Evolutionary conservation across 2,888 invertebrate genomes (phyloP).

Genomic region (Salpingus planirostris): DNA sequence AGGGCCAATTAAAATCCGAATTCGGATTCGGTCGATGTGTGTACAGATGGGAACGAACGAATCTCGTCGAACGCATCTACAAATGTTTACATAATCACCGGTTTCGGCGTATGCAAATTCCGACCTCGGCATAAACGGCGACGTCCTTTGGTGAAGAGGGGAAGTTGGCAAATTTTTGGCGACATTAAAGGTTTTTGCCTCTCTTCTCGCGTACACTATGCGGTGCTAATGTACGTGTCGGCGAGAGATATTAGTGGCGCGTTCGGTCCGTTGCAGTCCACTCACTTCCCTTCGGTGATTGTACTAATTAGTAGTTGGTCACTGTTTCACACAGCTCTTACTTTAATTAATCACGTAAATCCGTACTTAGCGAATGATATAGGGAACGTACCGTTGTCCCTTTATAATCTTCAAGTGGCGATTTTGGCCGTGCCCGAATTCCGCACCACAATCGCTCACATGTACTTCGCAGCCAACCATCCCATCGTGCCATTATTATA

Average conservation of each 20-base stretch:
- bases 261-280: slow-evolving; percentile 14
- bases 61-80: too few species aligned
- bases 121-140: too few species aligned
- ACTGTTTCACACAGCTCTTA: slow-evolving; percentile 18
- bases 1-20: too few species aligned
- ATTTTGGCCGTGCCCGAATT: too few species aligned
- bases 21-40: too few species aligned
- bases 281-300: slow-evolving; percentile 16
- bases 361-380: slow-evolving; percentile 15
- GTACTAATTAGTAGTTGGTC: slow-evolving; percentile 22
- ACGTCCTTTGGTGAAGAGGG: too few species aligned
- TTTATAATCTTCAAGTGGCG: slow-evolving; percentile 15
- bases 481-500: too few species aligned
- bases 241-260: slow-evolving; percentile 2
- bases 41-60: too few species aligned
- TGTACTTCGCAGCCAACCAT: too few species aligned
- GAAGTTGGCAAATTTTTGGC: slow-evolving; percentile 4
- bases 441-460: too few species aligned
- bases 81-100: too few species aligned
- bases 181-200: slow-evolving; percentile 10
- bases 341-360: slow-evolving; percentile 21
- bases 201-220: slow-evolving; percentile 5
- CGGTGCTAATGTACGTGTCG: slow-evolving; percentile 6
- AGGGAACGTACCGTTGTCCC: slow-evolving; percentile 5
- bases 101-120: too few species aligned